Conservation (phyloP, 2,888 invertebrate genomes). For the Julus scanicus region DNA sequence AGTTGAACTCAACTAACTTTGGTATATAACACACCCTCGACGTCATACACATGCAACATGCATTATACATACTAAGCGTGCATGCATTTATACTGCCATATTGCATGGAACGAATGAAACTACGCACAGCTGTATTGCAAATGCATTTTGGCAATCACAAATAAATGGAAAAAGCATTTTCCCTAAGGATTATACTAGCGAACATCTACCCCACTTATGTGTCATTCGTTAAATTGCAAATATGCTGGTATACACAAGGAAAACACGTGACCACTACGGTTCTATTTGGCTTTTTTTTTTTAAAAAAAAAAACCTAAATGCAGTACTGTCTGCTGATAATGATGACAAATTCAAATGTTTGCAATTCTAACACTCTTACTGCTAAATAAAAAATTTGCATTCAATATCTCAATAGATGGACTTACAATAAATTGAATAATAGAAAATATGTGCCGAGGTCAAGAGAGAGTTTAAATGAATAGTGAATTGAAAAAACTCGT, state of each 20-base stretch:
- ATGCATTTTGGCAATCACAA: slow-evolving; percentile 12
- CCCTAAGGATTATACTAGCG: background rate
- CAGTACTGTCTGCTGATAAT: too few species aligned
- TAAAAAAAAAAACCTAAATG: background rate
- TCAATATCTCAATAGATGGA: background rate
- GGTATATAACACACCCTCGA: background rate
- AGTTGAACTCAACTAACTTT: background rate
- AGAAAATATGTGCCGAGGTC: too few species aligned
- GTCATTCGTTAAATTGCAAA: background rate
- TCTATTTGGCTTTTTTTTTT: background rate
- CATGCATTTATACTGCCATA: too few species aligned
- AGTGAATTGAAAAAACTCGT: too few species aligned
- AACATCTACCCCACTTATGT: background rate
- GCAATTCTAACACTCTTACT: background rate
- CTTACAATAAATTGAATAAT: too few species aligned
- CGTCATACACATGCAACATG: background rate
- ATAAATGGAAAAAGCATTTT: background rate
- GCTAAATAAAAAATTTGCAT: background rate
- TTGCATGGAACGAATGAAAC: background rate
- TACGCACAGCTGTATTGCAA: background rate
- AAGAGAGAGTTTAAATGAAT: too few species aligned
- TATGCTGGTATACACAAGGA: background rate
- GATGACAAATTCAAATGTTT: background rate
- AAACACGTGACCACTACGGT: background rate
- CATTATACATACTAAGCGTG: background rate